These are phyloP conservation scores for Plebejus melissa DNA, from an alignment of 2,888 invertebrate species.

Conservation along the genomic window DNA sequence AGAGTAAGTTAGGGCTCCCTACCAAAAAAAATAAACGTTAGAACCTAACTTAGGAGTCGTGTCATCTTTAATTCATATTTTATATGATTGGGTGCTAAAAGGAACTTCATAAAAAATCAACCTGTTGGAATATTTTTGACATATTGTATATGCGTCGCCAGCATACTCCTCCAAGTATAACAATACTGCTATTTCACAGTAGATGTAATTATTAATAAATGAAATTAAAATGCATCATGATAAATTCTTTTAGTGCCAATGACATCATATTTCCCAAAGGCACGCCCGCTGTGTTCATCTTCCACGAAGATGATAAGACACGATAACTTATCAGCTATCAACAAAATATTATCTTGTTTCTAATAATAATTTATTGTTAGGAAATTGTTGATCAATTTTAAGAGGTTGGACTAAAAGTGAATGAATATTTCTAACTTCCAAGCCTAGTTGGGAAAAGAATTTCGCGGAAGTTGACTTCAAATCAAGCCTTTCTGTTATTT, in stretches of 20 bases:
- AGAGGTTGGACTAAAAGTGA: background rate
- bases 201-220: no score
- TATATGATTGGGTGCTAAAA: no score
- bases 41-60: no score
- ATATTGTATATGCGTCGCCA: no score
- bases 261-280: constrained; percentile 20
- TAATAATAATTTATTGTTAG: constrained; percentile 8
- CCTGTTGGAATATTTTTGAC: no score
- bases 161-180: no score
- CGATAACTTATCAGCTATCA: constrained; percentile 3
- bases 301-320: constrained; percentile 21
- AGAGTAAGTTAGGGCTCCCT: no score
- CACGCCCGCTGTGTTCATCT: constrained; percentile 19
- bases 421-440: background rate
- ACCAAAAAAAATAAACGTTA: no score
- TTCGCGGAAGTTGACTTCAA: background rate
- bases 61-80: no score
- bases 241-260: background rate
- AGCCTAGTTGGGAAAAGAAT: background rate
- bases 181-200: no score
- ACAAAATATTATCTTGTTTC: constrained; percentile 1
- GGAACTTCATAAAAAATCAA: no score
- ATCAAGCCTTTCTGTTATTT: no score
- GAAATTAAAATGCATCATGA: background rate
- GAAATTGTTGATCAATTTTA: background rate